Conservation (phyloP, 1,140 invertebrate genomes). For the Hylyphantes graminicola region DNA sequence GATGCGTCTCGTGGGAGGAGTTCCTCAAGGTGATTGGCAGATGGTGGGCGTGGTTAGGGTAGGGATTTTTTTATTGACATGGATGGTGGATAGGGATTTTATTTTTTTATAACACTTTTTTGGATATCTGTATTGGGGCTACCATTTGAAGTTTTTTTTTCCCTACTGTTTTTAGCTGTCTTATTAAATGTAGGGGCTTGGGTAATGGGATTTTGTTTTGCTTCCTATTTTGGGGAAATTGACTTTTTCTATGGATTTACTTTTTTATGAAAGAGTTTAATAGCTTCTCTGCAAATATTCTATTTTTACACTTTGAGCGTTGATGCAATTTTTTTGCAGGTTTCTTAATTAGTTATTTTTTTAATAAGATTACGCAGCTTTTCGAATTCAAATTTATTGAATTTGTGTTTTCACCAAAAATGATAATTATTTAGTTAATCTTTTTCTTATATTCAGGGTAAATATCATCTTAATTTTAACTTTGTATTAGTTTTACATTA, state of each 20-base stretch:
- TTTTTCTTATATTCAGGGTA: too few species aligned
- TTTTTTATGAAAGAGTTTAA: neutral
- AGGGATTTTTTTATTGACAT: constrained; percentile 43
- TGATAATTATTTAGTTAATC: too few species aligned
- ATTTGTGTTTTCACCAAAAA: too few species aligned
- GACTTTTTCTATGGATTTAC: neutral
- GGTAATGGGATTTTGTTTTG: constrained; percentile 35
- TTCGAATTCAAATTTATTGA: too few species aligned
- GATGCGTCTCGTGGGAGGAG: constrained; percentile 55
- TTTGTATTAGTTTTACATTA: too few species aligned
- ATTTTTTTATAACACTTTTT: constrained; percentile 56
- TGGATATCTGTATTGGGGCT: constrained; percentile 35
- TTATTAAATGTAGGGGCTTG: constrained; percentile 57
- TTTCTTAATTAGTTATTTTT: constrained; percentile 3
- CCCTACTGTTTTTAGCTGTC: constrained; percentile 29
- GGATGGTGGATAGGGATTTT: constrained; percentile 12
- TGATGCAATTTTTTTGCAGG: neutral
- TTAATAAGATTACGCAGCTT: too few species aligned
- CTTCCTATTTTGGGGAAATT: neutral
- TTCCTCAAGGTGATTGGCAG: constrained; percentile 40
- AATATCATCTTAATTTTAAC: too few species aligned
- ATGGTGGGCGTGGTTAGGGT: constrained; percentile 36
- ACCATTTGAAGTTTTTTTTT: constrained; percentile 43
- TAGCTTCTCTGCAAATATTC: constrained; percentile 33
- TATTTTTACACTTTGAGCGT: constrained; percentile 6